Evolutionary conservation across 2,888 invertebrate genomes (phyloP).

Genomic region (Candidula unifasciata): DNA sequence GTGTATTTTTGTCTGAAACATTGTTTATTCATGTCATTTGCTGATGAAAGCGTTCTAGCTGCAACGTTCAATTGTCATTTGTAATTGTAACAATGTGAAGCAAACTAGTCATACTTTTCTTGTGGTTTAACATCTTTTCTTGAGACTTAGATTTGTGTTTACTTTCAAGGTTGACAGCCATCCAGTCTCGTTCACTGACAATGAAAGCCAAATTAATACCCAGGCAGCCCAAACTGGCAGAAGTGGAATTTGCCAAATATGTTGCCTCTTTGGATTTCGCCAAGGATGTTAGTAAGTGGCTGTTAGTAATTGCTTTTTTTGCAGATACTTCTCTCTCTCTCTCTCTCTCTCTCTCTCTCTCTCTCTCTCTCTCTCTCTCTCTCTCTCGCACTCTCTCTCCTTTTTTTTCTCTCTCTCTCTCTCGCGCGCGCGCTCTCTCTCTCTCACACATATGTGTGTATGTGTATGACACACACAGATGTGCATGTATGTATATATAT

Average conservation of each 20-base stretch:
- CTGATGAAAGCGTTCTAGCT: no score
- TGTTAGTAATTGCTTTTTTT: background rate
- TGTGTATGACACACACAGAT: no score
- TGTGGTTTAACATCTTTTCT: no score
- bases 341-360: background rate
- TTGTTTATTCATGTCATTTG: no score
- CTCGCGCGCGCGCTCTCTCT: no score
- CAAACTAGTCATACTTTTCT: no score
- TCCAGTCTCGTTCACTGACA: slow-evolving; percentile 40
- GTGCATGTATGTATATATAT: no score
- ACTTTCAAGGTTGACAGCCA: slow-evolving; percentile 30
- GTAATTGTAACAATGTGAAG: no score
- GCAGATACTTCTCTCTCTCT: background rate
- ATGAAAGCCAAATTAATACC: slow-evolving; percentile 44
- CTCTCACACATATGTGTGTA: background rate
- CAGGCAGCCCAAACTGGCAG: slow-evolving; percentile 42
- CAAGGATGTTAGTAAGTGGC: slow-evolving; percentile 37
- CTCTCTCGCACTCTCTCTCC: no score
- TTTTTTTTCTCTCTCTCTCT: no score
- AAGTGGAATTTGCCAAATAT: slow-evolving; percentile 38
- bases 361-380: background rate
- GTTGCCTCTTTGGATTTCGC: slow-evolving; percentile 44
- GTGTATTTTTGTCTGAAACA: no score
- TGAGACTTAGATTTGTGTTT: background rate
- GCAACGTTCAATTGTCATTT: no score